phyloP scores from a whole-genome alignment of 2,888 invertebrate genomes.

The Idaea straminata region DNA sequence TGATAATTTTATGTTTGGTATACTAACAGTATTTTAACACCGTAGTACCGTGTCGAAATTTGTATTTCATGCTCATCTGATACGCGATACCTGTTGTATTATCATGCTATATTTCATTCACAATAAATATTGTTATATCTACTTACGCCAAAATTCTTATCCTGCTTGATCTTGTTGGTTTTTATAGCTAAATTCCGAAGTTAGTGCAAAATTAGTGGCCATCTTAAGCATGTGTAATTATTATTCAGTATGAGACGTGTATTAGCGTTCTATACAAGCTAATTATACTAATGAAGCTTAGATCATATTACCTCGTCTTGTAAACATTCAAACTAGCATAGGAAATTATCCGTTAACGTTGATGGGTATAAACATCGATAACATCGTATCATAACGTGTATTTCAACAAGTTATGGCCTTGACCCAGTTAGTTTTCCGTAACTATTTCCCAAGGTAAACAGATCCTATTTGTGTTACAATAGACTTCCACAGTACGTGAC shows the following conservation, averaged over 20 bases:
- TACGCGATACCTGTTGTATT: slow-evolving; percentile 44
- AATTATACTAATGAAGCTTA: slow-evolving; percentile 16
- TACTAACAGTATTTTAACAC: slow-evolving; percentile 47
- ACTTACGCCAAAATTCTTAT: not conserved
- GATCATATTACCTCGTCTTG: slow-evolving; percentile 13
- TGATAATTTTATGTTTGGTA: slow-evolving; percentile 38
- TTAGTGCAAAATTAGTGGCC: not conserved
- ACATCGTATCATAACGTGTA: not conserved
- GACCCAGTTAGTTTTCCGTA: slow-evolving; percentile 47
- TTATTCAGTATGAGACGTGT: not conserved
- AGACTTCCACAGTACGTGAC: slow-evolving; percentile 36
- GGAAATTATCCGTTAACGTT: not conserved
- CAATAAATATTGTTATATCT: slow-evolving; percentile 5
- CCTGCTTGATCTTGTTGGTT: not conserved
- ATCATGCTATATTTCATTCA: slow-evolving; percentile 26
- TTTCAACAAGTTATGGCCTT: slow-evolving; percentile 35
- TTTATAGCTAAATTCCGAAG: not conserved
- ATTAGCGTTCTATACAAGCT: slow-evolving; percentile 8
- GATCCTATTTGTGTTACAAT: slow-evolving; percentile 17
- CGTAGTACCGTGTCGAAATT: slow-evolving; percentile 45
- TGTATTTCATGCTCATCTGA: slow-evolving; percentile 46
- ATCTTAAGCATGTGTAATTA: slow-evolving; percentile 8
- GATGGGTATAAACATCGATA: slow-evolving; percentile 1
- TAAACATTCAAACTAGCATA: slow-evolving; percentile 10
- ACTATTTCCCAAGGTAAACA: slow-evolving; percentile 38